Conservation (phyloP, 2,888 invertebrate genomes). For the Plemyria rubiginata region DNA sequence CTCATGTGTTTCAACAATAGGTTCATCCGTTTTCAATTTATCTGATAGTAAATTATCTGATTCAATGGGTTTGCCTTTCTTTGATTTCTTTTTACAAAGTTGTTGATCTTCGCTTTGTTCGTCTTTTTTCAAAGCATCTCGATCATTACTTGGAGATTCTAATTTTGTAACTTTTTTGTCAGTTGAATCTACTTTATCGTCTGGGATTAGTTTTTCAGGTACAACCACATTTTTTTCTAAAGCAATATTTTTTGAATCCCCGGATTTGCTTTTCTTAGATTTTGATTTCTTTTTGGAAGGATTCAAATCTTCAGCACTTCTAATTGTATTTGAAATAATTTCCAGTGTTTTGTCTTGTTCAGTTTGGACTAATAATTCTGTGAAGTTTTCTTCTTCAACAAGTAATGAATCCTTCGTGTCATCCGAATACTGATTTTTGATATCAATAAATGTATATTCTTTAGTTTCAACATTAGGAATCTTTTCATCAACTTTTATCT, state of each 20-base stretch:
- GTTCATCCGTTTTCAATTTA: slow-evolving; percentile 17
- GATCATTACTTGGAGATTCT: background rate
- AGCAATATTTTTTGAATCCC: slow-evolving; percentile 5
- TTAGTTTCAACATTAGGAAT: background rate
- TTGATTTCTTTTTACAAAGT: slow-evolving; percentile 47
- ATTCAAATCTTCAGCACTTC: slow-evolving; percentile 5
- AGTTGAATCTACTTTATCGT: background rate
- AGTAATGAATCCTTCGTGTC: background rate
- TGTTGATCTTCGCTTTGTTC: slow-evolving; percentile 35
- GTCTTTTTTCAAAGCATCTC: background rate
- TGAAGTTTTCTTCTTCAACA: background rate
- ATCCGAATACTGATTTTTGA: background rate
- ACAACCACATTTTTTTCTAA: slow-evolving; percentile 9
- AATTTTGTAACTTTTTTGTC: background rate
- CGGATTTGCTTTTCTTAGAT: slow-evolving; percentile 31
- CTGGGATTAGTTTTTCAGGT: slow-evolving; percentile 2
- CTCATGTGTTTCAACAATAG: slow-evolving; percentile 15
- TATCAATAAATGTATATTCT: background rate
- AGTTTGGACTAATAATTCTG: background rate
- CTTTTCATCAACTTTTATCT: background rate
- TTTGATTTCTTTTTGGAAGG: slow-evolving; percentile 19
- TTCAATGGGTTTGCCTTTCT: slow-evolving; percentile 27
- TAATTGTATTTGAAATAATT: background rate
- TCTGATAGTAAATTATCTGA: slow-evolving; percentile 3
- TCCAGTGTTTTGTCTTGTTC: background rate